Conservation (phyloP, 2,113 vertebrate species). For the Solenodon paradoxus region DNA sequence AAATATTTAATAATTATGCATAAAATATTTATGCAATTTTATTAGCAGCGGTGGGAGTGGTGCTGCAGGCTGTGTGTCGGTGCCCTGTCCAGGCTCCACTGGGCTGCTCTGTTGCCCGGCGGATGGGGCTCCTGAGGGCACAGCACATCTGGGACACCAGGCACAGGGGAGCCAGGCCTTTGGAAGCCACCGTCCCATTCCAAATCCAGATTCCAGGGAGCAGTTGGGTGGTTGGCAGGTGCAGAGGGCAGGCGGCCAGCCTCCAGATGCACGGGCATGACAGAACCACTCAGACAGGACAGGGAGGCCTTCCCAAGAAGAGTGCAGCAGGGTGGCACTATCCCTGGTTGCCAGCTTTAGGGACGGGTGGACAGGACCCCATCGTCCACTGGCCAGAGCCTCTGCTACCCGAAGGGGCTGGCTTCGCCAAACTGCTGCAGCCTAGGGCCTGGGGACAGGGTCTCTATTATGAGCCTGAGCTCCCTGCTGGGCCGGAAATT, state of each 20-base stretch:
- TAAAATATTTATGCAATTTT: constrained; percentile 87
- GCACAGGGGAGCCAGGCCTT: not conserved
- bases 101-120: fast-evolving
- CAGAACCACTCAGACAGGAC: not conserved
- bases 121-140: not conserved
- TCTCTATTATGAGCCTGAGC: constrained; percentile 37
- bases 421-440: constrained; percentile 42
- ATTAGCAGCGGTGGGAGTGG: constrained; percentile 81
- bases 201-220: not conserved
- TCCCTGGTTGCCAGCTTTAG: not conserved
- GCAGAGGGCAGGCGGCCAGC: fast-evolving
- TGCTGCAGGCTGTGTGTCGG: constrained; percentile 69
- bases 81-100: constrained; percentile 13
- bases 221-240: not conserved
- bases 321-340: fast-evolving
- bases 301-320: not conserved
- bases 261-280: too few species aligned
- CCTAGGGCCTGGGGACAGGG: not conserved
- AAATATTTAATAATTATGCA: constrained; percentile 87
- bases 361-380: fast-evolving
- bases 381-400: not conserved
- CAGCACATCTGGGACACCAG: not conserved
- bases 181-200: fast-evolving
- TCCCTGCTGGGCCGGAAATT: constrained; percentile 78
- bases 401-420: not conserved